phyloP scores from a whole-genome alignment of 2,113 vertebrate genomes.

The Telmatochromis sp. region DNA sequence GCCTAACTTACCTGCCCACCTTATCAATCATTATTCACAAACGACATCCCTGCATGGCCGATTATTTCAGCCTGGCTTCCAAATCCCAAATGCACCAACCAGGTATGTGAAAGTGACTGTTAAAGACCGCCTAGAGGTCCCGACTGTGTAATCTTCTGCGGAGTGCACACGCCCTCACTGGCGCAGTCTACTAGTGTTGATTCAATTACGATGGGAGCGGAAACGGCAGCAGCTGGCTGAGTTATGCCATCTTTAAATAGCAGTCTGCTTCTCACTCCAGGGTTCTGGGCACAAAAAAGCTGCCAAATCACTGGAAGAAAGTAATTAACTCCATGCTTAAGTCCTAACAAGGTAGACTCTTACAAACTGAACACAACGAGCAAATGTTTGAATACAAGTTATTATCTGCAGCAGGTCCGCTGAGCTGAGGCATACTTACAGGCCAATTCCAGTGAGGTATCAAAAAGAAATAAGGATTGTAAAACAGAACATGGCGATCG shows the following conservation, averaged over 20 bases:
- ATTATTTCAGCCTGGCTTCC: neutral
- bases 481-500: neutral
- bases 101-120: constrained; percentile 32
- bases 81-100: constrained; percentile 4
- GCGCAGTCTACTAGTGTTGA: constrained; percentile 29
- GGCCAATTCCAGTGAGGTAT: neutral
- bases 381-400: neutral
- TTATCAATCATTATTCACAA: neutral
- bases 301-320: neutral
- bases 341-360: neutral
- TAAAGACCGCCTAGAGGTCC: neutral
- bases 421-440: constrained; percentile 20
- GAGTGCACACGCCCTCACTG: constrained; percentile 35
- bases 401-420: neutral
- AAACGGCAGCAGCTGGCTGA: constrained; percentile 58
- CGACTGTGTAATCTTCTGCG: constrained; percentile 39
- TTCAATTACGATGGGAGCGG: constrained; percentile 54
- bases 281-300: constrained; percentile 27
- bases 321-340: neutral
- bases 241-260: constrained; percentile 66
- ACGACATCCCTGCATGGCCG: neutral
- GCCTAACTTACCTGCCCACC: neutral
- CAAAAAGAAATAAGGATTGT: neutral
- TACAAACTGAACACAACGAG: neutral
- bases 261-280: constrained; percentile 25